Percentiles rank a stretch among this genome's conserved stretches.
Evolutionary conservation across 2,888 invertebrate species (phyloP).

Genomic region (Phengaris alcon): DNA sequence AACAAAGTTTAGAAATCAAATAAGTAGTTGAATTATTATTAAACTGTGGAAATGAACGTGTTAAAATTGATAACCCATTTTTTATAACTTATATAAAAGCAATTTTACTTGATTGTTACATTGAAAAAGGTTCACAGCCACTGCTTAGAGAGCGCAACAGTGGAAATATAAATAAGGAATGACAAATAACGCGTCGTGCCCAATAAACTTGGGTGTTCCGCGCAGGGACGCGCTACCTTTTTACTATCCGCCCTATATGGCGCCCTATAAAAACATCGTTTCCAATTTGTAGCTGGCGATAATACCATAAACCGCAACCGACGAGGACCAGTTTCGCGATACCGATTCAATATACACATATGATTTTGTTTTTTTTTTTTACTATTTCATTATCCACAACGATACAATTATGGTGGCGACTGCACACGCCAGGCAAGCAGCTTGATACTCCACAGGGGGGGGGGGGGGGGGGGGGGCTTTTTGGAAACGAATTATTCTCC

Average conservation of each 20-base stretch:
- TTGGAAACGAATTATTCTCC: no score
- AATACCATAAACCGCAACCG: slow-evolving; percentile 22
- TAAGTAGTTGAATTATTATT: no score
- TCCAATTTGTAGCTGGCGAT: slow-evolving; percentile 30
- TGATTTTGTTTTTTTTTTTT: not conserved
- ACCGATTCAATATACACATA: not conserved
- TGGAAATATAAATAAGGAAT: slow-evolving; percentile 27
- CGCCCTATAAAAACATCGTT: slow-evolving; percentile 30
- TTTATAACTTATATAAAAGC: no score
- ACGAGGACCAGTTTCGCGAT: not conserved
- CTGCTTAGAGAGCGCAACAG: slow-evolving; percentile 1
- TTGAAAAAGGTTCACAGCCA: not conserved
- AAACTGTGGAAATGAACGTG: no score
- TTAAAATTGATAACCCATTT: no score
- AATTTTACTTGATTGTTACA: not conserved
- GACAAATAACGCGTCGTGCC: slow-evolving; percentile 30
- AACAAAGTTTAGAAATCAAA: no score
- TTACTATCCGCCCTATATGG: slow-evolving; percentile 29
- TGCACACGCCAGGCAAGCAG: no score
- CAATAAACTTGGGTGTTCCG: slow-evolving; percentile 31
- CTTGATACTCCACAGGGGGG: no score
- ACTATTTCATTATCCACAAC: no score
- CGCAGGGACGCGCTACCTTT: slow-evolving; percentile 16
- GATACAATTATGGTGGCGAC: no score
- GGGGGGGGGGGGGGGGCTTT: no score